Conservation (phyloP, 2,113 vertebrate genomes). For the Geothlypis trichas region DNA sequence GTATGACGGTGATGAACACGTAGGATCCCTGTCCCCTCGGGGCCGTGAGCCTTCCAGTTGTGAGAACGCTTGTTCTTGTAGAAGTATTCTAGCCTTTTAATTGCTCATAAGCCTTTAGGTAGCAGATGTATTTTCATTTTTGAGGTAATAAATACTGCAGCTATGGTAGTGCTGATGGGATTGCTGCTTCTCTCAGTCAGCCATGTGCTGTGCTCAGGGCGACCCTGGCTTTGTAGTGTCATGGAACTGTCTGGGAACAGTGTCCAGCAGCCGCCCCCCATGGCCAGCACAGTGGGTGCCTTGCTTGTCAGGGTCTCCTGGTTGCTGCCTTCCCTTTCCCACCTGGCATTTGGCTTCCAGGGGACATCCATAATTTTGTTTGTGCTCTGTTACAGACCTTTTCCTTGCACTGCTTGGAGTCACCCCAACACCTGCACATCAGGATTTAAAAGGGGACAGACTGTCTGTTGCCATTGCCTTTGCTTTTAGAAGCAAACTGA, state of each 20-base stretch:
- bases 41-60: not conserved
- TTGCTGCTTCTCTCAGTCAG: rapidly evolving
- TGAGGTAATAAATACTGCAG: not conserved
- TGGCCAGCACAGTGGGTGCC: rapidly evolving
- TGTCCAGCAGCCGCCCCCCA: not conserved
- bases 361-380: not conserved
- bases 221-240: not conserved
- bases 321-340: not conserved
- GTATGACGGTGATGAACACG: rapidly evolving
- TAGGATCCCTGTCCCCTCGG: rapidly evolving
- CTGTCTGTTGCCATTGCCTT: not conserved
- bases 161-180: not conserved
- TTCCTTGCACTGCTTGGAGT: not conserved
- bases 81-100: not conserved
- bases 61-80: not conserved
- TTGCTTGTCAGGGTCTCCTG: not conserved
- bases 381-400: not conserved
- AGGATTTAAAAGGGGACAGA: not conserved
- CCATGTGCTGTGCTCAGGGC: not conserved
- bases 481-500: conserved; percentile 24
- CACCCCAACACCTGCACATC: not conserved
- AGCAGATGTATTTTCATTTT: not conserved
- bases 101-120: not conserved
- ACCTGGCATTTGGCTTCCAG: not conserved
- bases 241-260: not conserved